A percentile compares a stretch with the other conserved stretches of the same genome.
Conservation (phyloP, 2,797 vertebrate species). For the Diceros bicornis region DNA sequence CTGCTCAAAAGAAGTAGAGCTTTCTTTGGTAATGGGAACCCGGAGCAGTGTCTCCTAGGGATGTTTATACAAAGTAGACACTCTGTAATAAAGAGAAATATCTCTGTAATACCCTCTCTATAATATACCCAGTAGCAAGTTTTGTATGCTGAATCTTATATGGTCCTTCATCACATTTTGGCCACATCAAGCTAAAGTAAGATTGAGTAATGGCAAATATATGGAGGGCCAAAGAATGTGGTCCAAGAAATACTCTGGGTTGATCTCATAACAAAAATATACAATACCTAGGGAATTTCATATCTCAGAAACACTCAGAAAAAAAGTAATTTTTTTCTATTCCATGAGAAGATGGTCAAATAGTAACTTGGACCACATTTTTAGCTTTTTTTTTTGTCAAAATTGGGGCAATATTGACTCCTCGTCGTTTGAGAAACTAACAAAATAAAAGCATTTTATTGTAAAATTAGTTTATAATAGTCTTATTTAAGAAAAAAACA, state of each 20-base stretch:
- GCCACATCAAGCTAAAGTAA: not conserved
- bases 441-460: slow-evolving; percentile 19
- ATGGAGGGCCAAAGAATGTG: not conserved
- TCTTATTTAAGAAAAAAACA: slow-evolving; percentile 55
- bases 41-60: not conserved
- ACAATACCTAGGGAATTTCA: not conserved
- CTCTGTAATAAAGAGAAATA: not conserved
- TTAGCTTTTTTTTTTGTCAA: not conserved
- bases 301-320: slow-evolving; percentile 21
- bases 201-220: not conserved
- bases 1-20: not conserved
- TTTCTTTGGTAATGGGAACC: not conserved
- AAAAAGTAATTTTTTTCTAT: not conserved
- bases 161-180: not conserved
- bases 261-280: slow-evolving; percentile 25
- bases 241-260: not conserved
- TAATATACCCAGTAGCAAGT: not conserved
- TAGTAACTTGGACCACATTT: slow-evolving; percentile 19
- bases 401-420: slow-evolving; percentile 22
- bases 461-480: slow-evolving; percentile 60
- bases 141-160: not conserved
- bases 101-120: not conserved
- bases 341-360: not conserved
- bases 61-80: not conserved
- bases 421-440: slow-evolving; percentile 23